phyloP scores from a whole-genome alignment of 2,113 vertebrate genomes.

The Myotis davidii region DNA sequence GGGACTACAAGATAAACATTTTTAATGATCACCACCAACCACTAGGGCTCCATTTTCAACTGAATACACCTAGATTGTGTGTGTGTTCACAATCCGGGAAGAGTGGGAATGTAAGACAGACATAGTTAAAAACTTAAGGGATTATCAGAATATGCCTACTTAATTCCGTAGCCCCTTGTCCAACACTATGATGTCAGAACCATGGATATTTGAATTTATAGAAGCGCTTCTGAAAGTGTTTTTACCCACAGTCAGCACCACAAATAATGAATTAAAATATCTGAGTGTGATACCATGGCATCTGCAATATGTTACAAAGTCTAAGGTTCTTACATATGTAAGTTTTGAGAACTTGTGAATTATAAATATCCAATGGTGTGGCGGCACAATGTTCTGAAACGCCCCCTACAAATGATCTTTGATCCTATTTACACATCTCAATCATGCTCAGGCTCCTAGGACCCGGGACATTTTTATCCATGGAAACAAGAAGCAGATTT shows the following conservation, averaged over 20 bases:
- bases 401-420: background rate
- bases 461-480: background rate
- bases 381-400: background rate
- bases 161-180: background rate
- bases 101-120: background rate
- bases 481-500: background rate
- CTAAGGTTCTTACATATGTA: background rate
- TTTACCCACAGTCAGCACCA: background rate
- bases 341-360: background rate
- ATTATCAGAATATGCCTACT: background rate
- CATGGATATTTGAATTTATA: background rate
- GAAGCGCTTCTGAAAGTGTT: background rate
- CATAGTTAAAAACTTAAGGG: background rate
- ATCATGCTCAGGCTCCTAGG: background rate
- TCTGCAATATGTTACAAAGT: background rate
- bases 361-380: background rate
- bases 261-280: background rate
- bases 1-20: background rate
- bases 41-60: background rate
- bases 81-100: background rate
- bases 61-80: background rate
- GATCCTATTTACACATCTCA: background rate
- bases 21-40: background rate
- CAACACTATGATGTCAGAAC: background rate
- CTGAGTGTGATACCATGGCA: background rate